Percentiles rank a stretch among this genome's conserved stretches.
These are phyloP conservation scores for Amphipoea lucens DNA, from an alignment of 2,888 invertebrate species.

Conservation along the genomic window DNA sequence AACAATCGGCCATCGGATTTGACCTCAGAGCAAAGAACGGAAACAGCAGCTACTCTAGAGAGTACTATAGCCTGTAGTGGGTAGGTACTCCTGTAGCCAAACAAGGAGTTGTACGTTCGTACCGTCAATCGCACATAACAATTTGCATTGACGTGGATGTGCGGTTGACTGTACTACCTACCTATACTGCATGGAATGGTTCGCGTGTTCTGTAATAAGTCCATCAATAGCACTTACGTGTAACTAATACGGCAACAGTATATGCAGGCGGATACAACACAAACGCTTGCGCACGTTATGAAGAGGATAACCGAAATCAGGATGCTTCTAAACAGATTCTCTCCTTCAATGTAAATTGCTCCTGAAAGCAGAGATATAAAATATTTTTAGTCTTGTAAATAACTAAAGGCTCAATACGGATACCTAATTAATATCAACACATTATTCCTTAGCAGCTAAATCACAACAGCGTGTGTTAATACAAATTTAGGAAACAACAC, in stretches of 20 bases:
- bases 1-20: neutral
- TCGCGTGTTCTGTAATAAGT: slow-evolving; percentile 7
- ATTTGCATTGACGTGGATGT: neutral
- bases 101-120: neutral
- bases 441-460: neutral
- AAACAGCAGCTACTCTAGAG: neutral
- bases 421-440: neutral
- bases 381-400: neutral
- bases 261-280: slow-evolving; percentile 76
- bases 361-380: slow-evolving; percentile 70
- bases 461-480: neutral
- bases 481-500: neutral
- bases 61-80: neutral
- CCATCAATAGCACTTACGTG: slow-evolving; percentile 71
- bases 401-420: neutral
- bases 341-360: slow-evolving; percentile 75
- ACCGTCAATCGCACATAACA: neutral
- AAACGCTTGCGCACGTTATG: slow-evolving; percentile 74
- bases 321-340: slow-evolving; percentile 77
- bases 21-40: neutral
- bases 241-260: slow-evolving; percentile 83
- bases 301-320: slow-evolving; percentile 77
- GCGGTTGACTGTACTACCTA: neutral
- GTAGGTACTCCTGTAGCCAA: neutral
- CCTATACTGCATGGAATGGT: neutral